A percentile compares a stretch with the other conserved stretches of the same genome.
Conservation (phyloP, 2,888 invertebrate genomes). For the Napeogenes sylphis region DNA sequence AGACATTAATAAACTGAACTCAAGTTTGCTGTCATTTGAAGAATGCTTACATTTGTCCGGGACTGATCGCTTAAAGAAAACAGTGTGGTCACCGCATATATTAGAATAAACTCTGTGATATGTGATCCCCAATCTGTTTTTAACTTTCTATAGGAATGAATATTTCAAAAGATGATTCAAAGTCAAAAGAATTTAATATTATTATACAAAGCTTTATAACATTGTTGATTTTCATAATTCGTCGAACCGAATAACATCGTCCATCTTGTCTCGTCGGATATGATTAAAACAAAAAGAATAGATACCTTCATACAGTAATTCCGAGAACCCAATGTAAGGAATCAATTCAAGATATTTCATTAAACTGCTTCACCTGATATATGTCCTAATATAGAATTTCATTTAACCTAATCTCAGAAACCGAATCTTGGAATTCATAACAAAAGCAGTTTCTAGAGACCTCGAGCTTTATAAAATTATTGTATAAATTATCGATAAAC, state of each 20-base stretch:
- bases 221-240: too few relatives aligned
- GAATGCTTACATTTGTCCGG: too few relatives aligned
- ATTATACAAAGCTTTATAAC: too few relatives aligned
- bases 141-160: too few relatives aligned
- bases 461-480: not conserved
- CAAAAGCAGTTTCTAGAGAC: not conserved
- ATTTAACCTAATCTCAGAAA: conserved; percentile 30
- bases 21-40: too few relatives aligned
- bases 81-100: too few relatives aligned
- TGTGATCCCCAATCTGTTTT: too few relatives aligned
- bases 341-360: conserved; percentile 39
- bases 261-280: not conserved
- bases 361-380: conserved; percentile 36
- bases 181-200: too few relatives aligned
- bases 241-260: not conserved
- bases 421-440: not conserved
- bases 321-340: conserved; percentile 17
- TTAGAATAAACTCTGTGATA: too few relatives aligned
- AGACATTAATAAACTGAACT: too few relatives aligned
- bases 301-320: conserved; percentile 9
- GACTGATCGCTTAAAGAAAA: too few relatives aligned
- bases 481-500: not conserved
- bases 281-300: conserved; percentile 1
- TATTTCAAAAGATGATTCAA: too few relatives aligned
- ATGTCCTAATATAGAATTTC: conserved; percentile 44